These are phyloP conservation scores for Neosilurus hyrtlii DNA, from an alignment of 2,797 vertebrate species.

Conservation along the genomic window DNA sequence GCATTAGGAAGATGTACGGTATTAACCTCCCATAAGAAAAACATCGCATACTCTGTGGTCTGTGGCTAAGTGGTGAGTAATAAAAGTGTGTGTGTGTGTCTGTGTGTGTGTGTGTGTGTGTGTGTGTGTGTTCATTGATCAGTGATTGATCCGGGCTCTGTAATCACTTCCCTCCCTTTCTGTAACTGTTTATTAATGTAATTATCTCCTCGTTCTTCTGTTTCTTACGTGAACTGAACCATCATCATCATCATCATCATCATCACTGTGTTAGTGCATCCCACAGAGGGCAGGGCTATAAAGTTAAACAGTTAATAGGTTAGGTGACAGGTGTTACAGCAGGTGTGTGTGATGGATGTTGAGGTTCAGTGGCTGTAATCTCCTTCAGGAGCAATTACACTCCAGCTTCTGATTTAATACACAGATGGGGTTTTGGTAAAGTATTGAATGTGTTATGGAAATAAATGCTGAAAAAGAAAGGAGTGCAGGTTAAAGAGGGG, in stretches of 20 bases:
- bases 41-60: no score
- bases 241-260: no score
- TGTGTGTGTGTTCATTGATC: neutral
- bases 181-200: neutral
- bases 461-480: no score
- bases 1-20: no score
- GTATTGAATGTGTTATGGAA: no score
- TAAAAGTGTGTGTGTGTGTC: no score
- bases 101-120: no score
- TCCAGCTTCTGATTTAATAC: neutral
- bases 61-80: no score
- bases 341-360: slow-evolving; percentile 40
- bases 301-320: slow-evolving; percentile 21
- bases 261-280: no score
- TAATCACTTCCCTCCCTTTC: slow-evolving; percentile 33
- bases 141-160: slow-evolving; percentile 50
- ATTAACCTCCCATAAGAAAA: no score
- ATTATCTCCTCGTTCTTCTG: neutral
- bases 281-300: slow-evolving; percentile 6
- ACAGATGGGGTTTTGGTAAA: no score
- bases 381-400: slow-evolving; percentile 1
- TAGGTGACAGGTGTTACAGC: slow-evolving; percentile 38
- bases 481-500: no score
- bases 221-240: neutral
- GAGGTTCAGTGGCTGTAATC: neutral